phyloP scores from a whole-genome alignment of 2,113 vertebrate species.

The Amazona vittata region DNA sequence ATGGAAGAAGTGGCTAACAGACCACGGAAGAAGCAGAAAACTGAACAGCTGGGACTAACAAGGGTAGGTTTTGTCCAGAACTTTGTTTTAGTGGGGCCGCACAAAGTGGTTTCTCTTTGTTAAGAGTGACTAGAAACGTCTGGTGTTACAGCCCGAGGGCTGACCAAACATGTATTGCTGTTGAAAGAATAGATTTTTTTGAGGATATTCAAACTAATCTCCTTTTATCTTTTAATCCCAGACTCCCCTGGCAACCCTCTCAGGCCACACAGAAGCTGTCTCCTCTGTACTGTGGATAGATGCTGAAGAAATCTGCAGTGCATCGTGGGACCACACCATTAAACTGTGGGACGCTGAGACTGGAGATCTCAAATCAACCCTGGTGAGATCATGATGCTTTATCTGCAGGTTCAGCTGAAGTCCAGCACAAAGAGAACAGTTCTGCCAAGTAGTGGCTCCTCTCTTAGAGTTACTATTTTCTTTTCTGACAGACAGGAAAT shows the following conservation, averaged over 20 bases:
- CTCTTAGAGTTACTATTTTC: background rate
- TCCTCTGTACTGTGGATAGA: slow-evolving; percentile 94
- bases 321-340: slow-evolving; percentile 97
- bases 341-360: slow-evolving; percentile 92
- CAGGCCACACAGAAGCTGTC: slow-evolving; percentile 92
- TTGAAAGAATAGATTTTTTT: background rate
- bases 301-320: slow-evolving; percentile 91
- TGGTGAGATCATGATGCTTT: slow-evolving; percentile 78
- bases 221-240: slow-evolving; percentile 55
- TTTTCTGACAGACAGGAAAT: slow-evolving; percentile 85
- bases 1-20: slow-evolving; percentile 83
- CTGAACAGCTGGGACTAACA: slow-evolving; percentile 91
- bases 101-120: background rate
- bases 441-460: background rate
- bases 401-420: background rate
- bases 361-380: slow-evolving; percentile 84
- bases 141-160: background rate
- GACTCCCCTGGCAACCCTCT: slow-evolving; percentile 93
- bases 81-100: background rate
- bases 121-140: background rate
- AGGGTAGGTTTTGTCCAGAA: slow-evolving; percentile 74
- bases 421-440: background rate
- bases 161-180: background rate
- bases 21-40: slow-evolving; percentile 96
- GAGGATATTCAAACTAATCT: background rate